A percentile compares a stretch with the other conserved stretches of the same genome.
phyloP scores from a whole-genome alignment of 2,113 vertebrate genomes.

The Speoplatyrhinus poulsoni region DNA sequence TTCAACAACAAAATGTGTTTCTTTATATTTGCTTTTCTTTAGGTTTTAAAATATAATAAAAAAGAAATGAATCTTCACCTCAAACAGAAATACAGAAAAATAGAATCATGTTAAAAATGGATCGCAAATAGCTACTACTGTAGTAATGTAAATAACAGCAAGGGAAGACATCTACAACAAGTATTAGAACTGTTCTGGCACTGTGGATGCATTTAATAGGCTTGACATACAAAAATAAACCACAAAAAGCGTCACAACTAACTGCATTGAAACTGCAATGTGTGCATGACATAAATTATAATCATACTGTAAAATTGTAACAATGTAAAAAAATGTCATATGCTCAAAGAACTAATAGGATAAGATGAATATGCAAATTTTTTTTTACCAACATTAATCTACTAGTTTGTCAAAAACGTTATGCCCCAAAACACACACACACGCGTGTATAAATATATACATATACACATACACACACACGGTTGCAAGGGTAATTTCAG shows the following conservation, averaged over 20 bases:
- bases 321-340: constrained; percentile 54
- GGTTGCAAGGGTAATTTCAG: constrained; percentile 71
- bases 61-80: constrained; percentile 51
- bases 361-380: constrained; percentile 49
- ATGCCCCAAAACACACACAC: constrained; percentile 29
- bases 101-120: constrained; percentile 62
- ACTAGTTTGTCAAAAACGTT: constrained; percentile 62
- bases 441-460: not conserved
- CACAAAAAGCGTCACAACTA: constrained; percentile 83
- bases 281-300: constrained; percentile 44
- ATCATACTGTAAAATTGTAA: constrained; percentile 57
- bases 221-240: constrained; percentile 78
- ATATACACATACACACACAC: constrained; percentile 49
- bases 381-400: constrained; percentile 38
- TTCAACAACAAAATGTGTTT: constrained; percentile 69
- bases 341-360: constrained; percentile 57
- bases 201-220: constrained; percentile 77
- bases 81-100: constrained; percentile 67
- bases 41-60: constrained; percentile 49
- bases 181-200: constrained; percentile 70
- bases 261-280: constrained; percentile 32
- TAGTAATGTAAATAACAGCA: constrained; percentile 58
- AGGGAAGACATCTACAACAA: constrained; percentile 73
- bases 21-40: constrained; percentile 46
- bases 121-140: constrained; percentile 54